Evolutionary conservation across 1,140 invertebrate species (phyloP), one percentile per base, ranked within the genome.

Genomic region (Dreissena polymorpha): DNA sequence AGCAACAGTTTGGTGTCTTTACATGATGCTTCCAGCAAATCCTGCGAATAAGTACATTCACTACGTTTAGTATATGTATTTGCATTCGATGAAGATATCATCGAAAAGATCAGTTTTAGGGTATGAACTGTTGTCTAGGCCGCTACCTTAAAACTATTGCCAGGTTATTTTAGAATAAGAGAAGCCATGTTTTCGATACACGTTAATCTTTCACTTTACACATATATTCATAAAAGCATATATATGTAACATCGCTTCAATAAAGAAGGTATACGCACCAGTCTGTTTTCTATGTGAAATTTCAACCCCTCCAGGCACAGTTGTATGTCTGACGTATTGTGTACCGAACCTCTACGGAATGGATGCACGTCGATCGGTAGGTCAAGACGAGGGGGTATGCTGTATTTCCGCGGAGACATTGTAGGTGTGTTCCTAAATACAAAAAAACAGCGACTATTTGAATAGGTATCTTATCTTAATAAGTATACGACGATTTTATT

Each of bases 301-400:
- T 70, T 78, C 23, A 80, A 80, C 49, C 68, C 0, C 16, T 80
- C 78, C 1, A 80, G 23, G 10, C 68, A n/a, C 13, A 65, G 23
- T 13, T 53, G 49, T 16, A 80, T 78, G 68, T 78, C 76, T 78
- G 65, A 63, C 18, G 53, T 50, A 23, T 65, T 80, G 8, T 51
- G 53, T 18, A 57, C 49, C 39, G 72, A 16, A 13, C 78, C 78
- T 25, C 78, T 21, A 27, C 70, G 72, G 49, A 80, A 80, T 18
- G 68, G 21, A 13, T 68, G 78, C 10, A 80, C 78, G 25, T 71
- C 68, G 70, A 80, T 80, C 0, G 78, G 78, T 12, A 80, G 50
- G 53, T 80, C 78, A 0, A 80, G 57, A 8, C 68, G 69, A 10
- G 78, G 78, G 8, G 78, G 14, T 60, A 65, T 70, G 27, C 78